Evolutionary conservation across 2,888 invertebrate species (phyloP), one percentile per base, ranked within the genome.

Genomic region (Clepsis dumicolana): DNA sequence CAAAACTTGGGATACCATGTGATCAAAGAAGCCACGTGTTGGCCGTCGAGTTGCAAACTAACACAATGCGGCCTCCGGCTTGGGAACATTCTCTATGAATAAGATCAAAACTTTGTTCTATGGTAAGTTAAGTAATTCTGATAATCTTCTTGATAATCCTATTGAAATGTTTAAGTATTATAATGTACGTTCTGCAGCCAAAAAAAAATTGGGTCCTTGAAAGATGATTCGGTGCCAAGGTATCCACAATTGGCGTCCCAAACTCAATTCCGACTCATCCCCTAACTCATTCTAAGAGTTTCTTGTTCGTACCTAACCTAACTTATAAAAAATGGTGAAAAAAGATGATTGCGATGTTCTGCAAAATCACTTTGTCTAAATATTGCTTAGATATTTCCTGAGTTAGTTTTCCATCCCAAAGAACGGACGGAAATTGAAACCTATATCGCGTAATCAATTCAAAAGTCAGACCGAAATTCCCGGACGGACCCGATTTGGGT

Each of bases 1-100:
- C 84, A 80, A 81, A 87, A 87, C 77, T 87, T 86, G 74, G 70
- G 57, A 63, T 41, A 56, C 18, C 38, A 18, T 44, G 48, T 61
- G 66, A 63, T 57, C 63, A 74, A 77, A 73, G 73, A 77, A 78
- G 73, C 71, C 72, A 71, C 65, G 61, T 71, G 71, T 66, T 70
- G 61, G 14, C 24, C 16, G 50, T 18, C 1, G 41, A 63, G 54
- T 38, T n/a, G 14, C 41, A 8, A 54, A 41, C 38, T 10, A 59
- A 41, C 59, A 59, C 59, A 59, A 56, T 24, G 35, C 32, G 32
- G 56, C 14, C 32, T 2, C 48, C n/a, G 21, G 48, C 21, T 21
- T 48, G 18, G 48, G 48, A 48, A 21, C 21, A 38, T 48, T 48
- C 48, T 21, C 18, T 10, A 48, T 48, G 48, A 64, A 48, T 48